Conservation (phyloP, 1,140 invertebrate genomes). For the Philaenus spumarius region DNA sequence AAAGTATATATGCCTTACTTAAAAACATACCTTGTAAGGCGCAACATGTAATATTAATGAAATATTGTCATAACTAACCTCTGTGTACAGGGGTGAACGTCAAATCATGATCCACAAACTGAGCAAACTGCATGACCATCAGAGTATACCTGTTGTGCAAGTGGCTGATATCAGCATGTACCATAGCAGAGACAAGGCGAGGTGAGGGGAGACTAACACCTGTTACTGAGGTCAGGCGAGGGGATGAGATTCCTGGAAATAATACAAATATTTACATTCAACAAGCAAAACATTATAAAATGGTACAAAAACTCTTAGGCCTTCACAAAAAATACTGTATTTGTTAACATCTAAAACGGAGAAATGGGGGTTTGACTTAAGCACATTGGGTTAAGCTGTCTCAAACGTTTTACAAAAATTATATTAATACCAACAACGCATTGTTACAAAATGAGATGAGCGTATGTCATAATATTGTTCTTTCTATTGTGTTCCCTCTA, state of each 20-base stretch:
- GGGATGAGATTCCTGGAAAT: slow-evolving; percentile 60
- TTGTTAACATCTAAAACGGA: too few relatives aligned
- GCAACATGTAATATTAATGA: not conserved
- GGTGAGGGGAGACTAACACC: slow-evolving; percentile 72
- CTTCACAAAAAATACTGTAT: too few relatives aligned
- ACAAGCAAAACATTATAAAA: too few relatives aligned
- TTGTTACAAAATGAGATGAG: too few relatives aligned
- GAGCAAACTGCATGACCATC: slow-evolving; percentile 90
- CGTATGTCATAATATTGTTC: too few relatives aligned
- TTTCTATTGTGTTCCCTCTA: too few relatives aligned
- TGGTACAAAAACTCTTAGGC: too few relatives aligned
- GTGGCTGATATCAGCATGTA: slow-evolving; percentile 85
- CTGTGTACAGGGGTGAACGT: slow-evolving; percentile 88
- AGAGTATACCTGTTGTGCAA: slow-evolving; percentile 77
- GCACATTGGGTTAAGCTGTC: too few relatives aligned
- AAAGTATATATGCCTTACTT: slow-evolving; percentile 1
- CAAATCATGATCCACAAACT: slow-evolving; percentile 87
- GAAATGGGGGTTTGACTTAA: too few relatives aligned
- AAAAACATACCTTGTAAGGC: not conserved
- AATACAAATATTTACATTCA: too few relatives aligned
- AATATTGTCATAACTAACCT: slow-evolving; percentile 40
- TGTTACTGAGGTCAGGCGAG: slow-evolving; percentile 61
- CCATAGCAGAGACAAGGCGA: slow-evolving; percentile 71
- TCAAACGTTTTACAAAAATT: too few relatives aligned
- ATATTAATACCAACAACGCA: too few relatives aligned